Percentiles rank a stretch among this genome's conserved stretches.
Conservation (phyloP, 2,797 vertebrate genomes). For the Sorex maritimensis region DNA sequence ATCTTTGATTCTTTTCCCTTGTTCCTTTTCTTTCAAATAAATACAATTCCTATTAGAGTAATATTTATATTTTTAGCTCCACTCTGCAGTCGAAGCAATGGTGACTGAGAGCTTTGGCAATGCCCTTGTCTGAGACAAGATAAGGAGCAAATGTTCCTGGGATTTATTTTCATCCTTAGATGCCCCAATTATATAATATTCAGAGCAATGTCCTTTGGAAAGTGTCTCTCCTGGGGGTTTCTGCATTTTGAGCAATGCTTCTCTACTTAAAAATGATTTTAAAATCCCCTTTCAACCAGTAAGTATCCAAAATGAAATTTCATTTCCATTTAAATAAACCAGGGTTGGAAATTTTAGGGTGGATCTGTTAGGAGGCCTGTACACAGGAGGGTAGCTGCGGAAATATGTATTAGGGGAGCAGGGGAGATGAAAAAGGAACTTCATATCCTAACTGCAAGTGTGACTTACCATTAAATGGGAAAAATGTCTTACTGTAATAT, state of each 20-base stretch:
- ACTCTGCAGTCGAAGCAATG: conserved; percentile 57
- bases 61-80: conserved; percentile 75
- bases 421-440: conserved; percentile 58
- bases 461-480: conserved; percentile 21
- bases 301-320: conserved; percentile 74
- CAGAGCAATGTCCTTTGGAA: conserved; percentile 77
- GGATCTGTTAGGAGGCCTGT: conserved; percentile 55
- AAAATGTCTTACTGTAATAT: conserved; percentile 64
- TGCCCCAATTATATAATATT: conserved; percentile 76
- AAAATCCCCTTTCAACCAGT: conserved; percentile 75
- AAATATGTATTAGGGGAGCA: conserved; percentile 66
- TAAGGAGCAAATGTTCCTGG: conserved; percentile 68
- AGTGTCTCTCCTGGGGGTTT: conserved; percentile 78
- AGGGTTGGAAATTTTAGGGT: conserved; percentile 71
- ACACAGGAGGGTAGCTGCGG: conserved; percentile 41
- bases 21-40: conserved; percentile 58
- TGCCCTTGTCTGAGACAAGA: conserved; percentile 69
- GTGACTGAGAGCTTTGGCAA: conserved; percentile 61
- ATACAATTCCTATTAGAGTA: conserved; percentile 62
- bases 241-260: conserved; percentile 67
- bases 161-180: conserved; percentile 74
- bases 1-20: conserved; percentile 56
- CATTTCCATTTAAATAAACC: conserved; percentile 77
- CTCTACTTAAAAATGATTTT: conserved; percentile 75
- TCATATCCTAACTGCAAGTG: conserved; percentile 60